These are phyloP conservation scores for Microtus richardsoni DNA, from an alignment of 2,113 vertebrate species.

Conservation along the genomic window DNA sequence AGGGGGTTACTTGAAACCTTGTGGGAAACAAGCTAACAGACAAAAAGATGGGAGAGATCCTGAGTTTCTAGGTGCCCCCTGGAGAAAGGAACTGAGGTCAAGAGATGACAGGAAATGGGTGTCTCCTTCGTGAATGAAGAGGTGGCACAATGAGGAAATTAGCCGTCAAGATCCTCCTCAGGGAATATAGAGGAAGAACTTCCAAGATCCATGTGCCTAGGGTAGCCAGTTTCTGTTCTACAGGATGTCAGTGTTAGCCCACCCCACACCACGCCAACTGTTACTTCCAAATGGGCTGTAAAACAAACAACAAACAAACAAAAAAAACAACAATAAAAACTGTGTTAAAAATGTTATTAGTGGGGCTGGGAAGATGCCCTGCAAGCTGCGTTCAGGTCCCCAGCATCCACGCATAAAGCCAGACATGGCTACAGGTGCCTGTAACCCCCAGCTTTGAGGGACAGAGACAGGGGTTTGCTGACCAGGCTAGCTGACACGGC, in stretches of 20 bases:
- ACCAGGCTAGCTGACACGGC: background rate
- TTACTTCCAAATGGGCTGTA: constrained; percentile 11
- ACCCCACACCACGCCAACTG: background rate
- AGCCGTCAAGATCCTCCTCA: background rate
- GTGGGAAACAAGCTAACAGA: background rate
- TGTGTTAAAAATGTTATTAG: background rate
- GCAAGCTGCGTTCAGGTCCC: background rate
- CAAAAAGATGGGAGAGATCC: background rate
- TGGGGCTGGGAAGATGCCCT: background rate
- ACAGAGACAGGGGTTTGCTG: too few species aligned
- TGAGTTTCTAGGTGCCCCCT: background rate
- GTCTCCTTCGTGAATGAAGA: background rate
- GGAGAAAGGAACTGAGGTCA: background rate
- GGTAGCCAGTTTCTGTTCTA: background rate
- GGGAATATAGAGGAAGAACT: background rate
- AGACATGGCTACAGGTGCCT: background rate
- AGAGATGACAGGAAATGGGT: background rate
- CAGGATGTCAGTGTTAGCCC: background rate
- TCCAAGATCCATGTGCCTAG: background rate
- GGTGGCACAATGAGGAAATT: background rate
- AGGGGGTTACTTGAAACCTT: background rate
- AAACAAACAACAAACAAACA: background rate
- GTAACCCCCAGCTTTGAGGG: background rate
- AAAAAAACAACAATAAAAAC: background rate
- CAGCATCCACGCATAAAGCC: background rate